Evolutionary conservation across 2,113 vertebrate genomes (phyloP).

Genomic region (Okapia johnstoni): DNA sequence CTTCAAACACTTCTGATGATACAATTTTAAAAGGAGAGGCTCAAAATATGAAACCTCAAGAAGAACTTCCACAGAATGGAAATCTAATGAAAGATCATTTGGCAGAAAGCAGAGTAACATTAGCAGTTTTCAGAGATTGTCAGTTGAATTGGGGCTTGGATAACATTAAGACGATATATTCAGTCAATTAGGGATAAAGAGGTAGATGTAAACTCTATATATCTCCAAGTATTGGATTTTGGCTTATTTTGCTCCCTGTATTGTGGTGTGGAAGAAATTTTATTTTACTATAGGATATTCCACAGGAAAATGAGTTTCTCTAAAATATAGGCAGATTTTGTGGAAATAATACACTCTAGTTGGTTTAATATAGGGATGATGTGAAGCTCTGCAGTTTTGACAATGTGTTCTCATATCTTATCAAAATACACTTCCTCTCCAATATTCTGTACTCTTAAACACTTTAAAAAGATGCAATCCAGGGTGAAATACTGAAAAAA

Average conservation of each 20-base stretch:
- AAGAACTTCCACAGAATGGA: background rate
- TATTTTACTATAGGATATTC: background rate
- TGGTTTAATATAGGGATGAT: background rate
- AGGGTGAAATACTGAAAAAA: background rate
- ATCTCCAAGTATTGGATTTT: background rate
- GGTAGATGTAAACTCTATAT: background rate
- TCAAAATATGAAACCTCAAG: background rate
- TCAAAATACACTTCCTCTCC: background rate
- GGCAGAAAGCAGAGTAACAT: background rate
- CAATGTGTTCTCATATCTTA: background rate
- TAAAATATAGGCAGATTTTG: background rate
- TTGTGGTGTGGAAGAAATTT: background rate
- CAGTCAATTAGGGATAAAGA: background rate
- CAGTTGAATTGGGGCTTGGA: background rate
- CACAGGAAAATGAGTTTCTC: background rate
- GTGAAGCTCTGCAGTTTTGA: background rate
- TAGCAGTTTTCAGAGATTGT: background rate
- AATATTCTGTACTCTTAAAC: background rate
- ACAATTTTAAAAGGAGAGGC: background rate
- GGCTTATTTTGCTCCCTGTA: conserved; percentile 7
- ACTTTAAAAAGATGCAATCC: background rate
- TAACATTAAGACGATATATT: background rate
- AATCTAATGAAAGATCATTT: background rate
- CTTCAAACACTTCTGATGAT: background rate
- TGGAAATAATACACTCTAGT: background rate